phyloP scores from a whole-genome alignment of 2,888 invertebrate genomes.

The Archips xylosteana region DNA sequence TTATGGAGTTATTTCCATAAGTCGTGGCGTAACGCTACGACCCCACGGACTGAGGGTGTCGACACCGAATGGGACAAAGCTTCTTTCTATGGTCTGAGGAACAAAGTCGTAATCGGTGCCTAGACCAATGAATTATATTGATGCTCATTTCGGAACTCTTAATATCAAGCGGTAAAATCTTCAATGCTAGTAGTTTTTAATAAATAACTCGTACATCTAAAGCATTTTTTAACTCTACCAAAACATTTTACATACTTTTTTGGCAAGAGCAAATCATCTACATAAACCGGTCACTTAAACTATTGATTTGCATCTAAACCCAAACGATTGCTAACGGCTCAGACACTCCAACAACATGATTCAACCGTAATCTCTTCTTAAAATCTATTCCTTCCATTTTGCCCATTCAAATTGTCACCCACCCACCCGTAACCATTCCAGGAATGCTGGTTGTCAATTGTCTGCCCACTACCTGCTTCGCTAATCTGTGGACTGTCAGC shows the following conservation, averaged over 20 bases:
- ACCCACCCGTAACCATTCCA: background rate
- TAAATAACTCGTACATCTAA: too few relatives aligned
- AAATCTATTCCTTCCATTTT: background rate
- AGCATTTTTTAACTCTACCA: too few relatives aligned
- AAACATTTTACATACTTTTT: background rate
- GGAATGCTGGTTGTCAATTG: constrained; percentile 22
- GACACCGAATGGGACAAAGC: too few relatives aligned
- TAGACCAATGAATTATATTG: too few relatives aligned
- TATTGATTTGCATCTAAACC: background rate
- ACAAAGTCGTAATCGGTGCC: too few relatives aligned
- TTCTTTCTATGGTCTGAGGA: too few relatives aligned
- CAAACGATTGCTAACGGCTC: background rate
- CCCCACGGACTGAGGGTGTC: too few relatives aligned
- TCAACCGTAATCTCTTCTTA: background rate
- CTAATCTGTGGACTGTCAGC: constrained; percentile 2
- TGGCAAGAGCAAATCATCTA: background rate
- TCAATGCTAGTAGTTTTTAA: too few relatives aligned
- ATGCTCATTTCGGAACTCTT: too few relatives aligned
- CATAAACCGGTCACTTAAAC: background rate
- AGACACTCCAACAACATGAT: background rate
- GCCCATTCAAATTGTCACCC: background rate
- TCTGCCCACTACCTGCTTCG: constrained; percentile 19
- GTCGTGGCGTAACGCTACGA: too few relatives aligned
- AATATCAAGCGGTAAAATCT: too few relatives aligned
- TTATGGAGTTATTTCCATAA: too few relatives aligned